Evolutionary conservation across 2,113 vertebrate genomes (phyloP), one percentile per base, ranked within the genome.

Genomic region (Channa argus): DNA sequence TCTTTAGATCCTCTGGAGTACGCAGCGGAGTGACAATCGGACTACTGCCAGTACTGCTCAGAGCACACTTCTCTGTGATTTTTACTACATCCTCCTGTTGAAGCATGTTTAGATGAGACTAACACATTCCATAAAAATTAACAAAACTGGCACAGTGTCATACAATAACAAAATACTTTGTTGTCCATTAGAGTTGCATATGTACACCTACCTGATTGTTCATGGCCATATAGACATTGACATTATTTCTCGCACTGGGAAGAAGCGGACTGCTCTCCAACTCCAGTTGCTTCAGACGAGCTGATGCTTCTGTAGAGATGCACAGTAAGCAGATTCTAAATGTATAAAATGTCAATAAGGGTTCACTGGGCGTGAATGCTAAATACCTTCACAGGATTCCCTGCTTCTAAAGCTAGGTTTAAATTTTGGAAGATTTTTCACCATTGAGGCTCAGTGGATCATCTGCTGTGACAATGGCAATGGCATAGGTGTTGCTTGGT

Each of bases 21-120:
- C 92, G 93, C 3, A 89, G 47, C 0, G 93, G 88, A 77, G 92
- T 83, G 56, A 84, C 0, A 0, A 81, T 47, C 2, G 96, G 94
- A 84, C 92, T 97, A 51, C 94, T 94, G 9, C 95, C 90, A 7
- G 93, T 79, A 50, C 95, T 97, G 93, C 93, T 97, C 80, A 99
- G 95, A 85, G 63, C 76, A 33, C 92, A 95, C 86, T 98, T 98
- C 86, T 98, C 96, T 34, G 94, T 93, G 82, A 98, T 81, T 84
- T 98, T 98, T 74, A 96, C 84, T 74, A 97, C 91, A 34, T 97
- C 96, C 45, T 96, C 96, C 97, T 99, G 74, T 41, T 34, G 41
- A 11, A 34, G 5, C 34, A 50, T 7, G 34, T 24, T 39, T 2
- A 24, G 6, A 79, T 5, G 37, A 61, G 36, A 24, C 69, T 78